These are phyloP conservation scores for Hemibagrus guttatus DNA, from an alignment of 2,797 vertebrate genomes.

Conservation along the genomic window DNA sequence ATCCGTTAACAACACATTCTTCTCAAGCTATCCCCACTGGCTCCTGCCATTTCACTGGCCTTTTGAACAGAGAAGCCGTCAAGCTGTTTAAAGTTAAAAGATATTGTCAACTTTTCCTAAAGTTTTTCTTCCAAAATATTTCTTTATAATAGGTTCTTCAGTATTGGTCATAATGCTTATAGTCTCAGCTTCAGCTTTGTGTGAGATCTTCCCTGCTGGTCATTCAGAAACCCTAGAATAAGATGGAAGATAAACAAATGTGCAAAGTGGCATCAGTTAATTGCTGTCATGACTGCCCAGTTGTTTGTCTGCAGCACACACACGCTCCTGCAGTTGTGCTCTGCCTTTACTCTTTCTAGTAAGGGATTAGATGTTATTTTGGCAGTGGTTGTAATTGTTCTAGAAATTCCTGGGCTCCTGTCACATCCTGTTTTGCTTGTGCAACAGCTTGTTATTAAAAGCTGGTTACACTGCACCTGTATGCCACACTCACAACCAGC, in stretches of 20 bases:
- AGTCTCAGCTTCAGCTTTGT: neutral
- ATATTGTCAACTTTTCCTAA: neutral
- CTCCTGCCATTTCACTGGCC: neutral
- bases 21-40: neutral
- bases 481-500: conserved; percentile 33
- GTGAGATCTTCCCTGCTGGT: neutral
- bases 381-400: conserved; percentile 19
- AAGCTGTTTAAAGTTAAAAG: neutral
- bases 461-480: conserved; percentile 39
- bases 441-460: conserved; percentile 36
- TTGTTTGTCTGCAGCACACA: neutral
- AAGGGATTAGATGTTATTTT: conserved; percentile 33
- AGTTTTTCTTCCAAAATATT: neutral
- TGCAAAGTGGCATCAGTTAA: neutral
- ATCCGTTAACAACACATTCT: neutral
- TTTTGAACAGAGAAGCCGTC: neutral
- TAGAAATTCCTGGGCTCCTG: conserved; percentile 39
- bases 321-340: neutral
- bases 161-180: neutral
- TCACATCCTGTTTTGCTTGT: conserved; percentile 42
- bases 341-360: conserved; percentile 4
- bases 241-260: neutral
- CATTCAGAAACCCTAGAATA: neutral
- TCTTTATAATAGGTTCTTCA: neutral
- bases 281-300: neutral